These are phyloP conservation scores for Morone chrysops DNA, from an alignment of 2,113 vertebrate genomes.

Conservation along the genomic window DNA sequence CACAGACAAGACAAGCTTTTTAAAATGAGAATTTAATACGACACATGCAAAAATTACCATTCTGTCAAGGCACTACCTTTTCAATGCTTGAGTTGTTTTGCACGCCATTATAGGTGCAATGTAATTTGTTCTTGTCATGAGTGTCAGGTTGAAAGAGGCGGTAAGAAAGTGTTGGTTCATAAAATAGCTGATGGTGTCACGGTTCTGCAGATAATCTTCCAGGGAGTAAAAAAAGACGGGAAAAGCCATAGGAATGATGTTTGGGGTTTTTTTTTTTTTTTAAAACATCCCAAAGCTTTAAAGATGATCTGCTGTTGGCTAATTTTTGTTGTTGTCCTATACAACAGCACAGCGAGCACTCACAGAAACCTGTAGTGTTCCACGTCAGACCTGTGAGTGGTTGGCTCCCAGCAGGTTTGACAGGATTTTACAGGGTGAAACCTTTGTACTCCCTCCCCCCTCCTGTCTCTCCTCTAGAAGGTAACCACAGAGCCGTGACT, in stretches of 20 bases:
- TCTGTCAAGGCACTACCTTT: not conserved
- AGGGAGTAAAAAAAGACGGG: not conserved
- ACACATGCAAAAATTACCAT: not conserved
- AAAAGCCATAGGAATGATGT: not conserved
- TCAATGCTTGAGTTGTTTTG: not conserved
- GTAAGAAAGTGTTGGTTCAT: not conserved
- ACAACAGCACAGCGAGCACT: not conserved
- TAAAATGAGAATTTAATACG: not conserved
- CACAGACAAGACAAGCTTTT: not conserved
- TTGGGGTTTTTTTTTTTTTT: not conserved
- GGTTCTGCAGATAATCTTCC: not conserved
- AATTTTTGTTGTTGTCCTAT: not conserved
- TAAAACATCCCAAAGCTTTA: not conserved
- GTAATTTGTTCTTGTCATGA: not conserved
- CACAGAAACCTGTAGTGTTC: constrained; percentile 52
- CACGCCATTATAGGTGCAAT: not conserved
- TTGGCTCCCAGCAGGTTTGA: constrained; percentile 75
- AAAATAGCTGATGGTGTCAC: not conserved
- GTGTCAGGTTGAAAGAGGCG: not conserved
- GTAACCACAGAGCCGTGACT: constrained; percentile 51
- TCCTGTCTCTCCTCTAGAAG: not conserved
- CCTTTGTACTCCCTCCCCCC: constrained; percentile 57
- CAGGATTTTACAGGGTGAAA: constrained; percentile 70
- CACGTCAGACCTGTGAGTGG: constrained; percentile 2
- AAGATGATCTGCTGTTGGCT: not conserved